These are phyloP conservation scores for Dendrolimus punctatus DNA, from an alignment of 1,140 invertebrate species.

Conservation along the genomic window DNA sequence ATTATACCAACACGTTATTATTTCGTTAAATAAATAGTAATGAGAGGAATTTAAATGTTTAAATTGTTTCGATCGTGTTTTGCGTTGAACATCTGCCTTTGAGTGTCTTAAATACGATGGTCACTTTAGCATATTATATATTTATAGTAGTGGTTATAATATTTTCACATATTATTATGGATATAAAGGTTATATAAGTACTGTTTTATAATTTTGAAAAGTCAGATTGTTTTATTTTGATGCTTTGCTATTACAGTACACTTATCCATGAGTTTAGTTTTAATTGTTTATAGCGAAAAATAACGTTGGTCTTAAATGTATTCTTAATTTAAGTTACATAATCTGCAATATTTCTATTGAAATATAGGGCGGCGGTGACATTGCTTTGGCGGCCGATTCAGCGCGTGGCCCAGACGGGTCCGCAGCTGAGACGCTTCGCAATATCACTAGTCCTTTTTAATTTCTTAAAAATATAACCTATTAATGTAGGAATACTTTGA, in stretches of 20 bases:
- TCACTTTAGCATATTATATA: constrained; percentile 24
- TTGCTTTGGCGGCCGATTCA: constrained; percentile 27
- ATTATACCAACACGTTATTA: too few relatives aligned
- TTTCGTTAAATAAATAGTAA: too few relatives aligned
- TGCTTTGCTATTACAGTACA: constrained; percentile 28
- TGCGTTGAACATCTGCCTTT: too few relatives aligned
- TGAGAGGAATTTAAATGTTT: too few relatives aligned
- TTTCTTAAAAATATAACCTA: constrained; percentile 14
- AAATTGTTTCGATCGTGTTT: too few relatives aligned
- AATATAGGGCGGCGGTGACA: too few relatives aligned
- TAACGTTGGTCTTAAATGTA: constrained; percentile 24
- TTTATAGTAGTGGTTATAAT: constrained; percentile 28
- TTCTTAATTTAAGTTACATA: constrained; percentile 37
- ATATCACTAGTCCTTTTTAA: not conserved
- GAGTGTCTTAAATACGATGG: constrained; percentile 13
- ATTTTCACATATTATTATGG: constrained; percentile 34
- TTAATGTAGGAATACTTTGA: constrained; percentile 33
- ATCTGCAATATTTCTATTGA: constrained; percentile 42
- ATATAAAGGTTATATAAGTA: constrained; percentile 34
- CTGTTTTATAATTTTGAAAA: constrained; percentile 38
- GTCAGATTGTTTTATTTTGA: constrained; percentile 38
- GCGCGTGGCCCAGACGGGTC: constrained; percentile 10
- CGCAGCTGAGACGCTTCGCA: too few relatives aligned
- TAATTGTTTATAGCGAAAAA: constrained; percentile 25
- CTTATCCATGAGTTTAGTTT: constrained; percentile 7